Percentiles rank a stretch among this genome's conserved stretches.
These are phyloP conservation scores for Clitarchus hookeri DNA, from an alignment of 2,888 invertebrate species.

Conservation along the genomic window DNA sequence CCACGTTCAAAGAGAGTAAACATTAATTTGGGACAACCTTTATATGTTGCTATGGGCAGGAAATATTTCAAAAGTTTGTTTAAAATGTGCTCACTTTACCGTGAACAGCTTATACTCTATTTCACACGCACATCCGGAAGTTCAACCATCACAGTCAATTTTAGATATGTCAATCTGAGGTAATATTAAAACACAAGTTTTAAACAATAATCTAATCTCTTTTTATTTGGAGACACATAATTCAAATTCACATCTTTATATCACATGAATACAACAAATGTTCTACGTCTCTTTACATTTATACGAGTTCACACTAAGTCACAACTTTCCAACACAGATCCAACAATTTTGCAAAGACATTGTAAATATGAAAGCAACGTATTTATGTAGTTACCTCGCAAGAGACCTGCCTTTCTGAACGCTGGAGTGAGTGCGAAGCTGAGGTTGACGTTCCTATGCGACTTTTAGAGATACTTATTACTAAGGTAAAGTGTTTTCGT, in stretches of 20 bases:
- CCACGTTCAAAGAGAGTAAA: no score
- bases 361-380: neutral
- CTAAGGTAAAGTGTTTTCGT: no score
- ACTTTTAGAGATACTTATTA: no score
- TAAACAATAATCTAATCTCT: slow-evolving; percentile 5
- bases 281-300: neutral
- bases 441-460: no score
- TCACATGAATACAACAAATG: neutral
- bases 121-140: no score
- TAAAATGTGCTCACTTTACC: no score
- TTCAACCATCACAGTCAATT: neutral
- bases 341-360: neutral
- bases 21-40: no score
- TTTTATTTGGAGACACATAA: neutral
- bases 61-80: no score
- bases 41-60: no score
- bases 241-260: neutral
- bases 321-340: neutral
- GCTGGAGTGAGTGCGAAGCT: no score
- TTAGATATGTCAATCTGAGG: neutral
- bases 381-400: neutral
- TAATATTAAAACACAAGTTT: neutral
- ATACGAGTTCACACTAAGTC: slow-evolving; percentile 7
- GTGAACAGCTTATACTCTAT: no score
- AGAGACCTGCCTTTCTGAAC: neutral